Evolutionary conservation across 2,113 vertebrate genomes (phyloP), one percentile per base, ranked within the genome.

Genomic region (Danio rerio): DNA sequence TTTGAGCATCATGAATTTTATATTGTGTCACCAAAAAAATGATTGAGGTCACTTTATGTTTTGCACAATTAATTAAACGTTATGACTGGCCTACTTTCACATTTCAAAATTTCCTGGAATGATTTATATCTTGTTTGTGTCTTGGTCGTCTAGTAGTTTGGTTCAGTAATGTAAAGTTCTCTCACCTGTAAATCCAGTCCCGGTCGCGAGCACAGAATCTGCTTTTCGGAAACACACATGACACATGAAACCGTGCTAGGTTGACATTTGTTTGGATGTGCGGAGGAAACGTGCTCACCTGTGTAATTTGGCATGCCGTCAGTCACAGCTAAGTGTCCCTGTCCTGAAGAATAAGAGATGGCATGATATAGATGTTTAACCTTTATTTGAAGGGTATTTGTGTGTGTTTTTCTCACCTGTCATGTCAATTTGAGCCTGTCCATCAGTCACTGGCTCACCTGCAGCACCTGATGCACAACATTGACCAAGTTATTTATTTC

Each of bases 141-240:
- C 31, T 3, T 31, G 31, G 31, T 31, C 31, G 31, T 31, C 31
- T 31, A 31, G 1, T 31, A 31, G 31, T 31, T 31, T 31, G 31
- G 31, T 31, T 31, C 31, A 2, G 31, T 31, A 31, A 12, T 31
- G 16, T 75, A 9, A 50, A 18, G 7, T n/a, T 4, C n/a, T 45
- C 45, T 73, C 79, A 93, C 93, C 91, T 91, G 91, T 93, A 76
- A 87, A 83, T 70, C 91, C 90, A 78, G 76, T 85, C 1, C 83
- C 50, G 1, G 85, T 47, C 56, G 81, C 87, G 16, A 81, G 66
- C 69, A 81, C 59, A 68, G 87, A 83, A 21, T 84, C 88, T 90
- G 73, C 31, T 82, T 52, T 69, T 78, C 43, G 79, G 45, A 83
- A 85, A 79, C n/a, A 83, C 55, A 74, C 21, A 20, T 50, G 18